Conservation (phyloP, 2,797 vertebrate species). For the Eulemur rubriventer region DNA sequence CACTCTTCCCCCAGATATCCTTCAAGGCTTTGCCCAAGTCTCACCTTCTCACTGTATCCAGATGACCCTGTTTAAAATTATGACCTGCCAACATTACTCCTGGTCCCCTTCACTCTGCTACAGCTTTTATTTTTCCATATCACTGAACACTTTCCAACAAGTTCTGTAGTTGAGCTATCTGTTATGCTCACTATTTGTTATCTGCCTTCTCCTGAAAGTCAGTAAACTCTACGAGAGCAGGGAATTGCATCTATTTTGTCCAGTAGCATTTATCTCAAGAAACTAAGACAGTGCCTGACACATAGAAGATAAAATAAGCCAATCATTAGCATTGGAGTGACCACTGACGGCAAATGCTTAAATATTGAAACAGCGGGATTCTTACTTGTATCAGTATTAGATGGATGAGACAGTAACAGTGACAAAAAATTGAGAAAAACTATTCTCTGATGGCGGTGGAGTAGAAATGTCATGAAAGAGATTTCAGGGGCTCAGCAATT, state of each 20-base stretch:
- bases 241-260: not conserved
- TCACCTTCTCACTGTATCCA: not conserved
- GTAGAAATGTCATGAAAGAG: not conserved
- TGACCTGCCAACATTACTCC: not conserved
- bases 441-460: not conserved
- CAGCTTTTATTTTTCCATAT: not conserved
- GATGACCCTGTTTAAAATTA: not conserved
- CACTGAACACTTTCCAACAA: not conserved
- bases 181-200: not conserved
- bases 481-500: not conserved
- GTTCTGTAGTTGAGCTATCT: not conserved
- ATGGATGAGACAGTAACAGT: no score
- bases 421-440: not conserved
- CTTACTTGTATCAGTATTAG: accelerated
- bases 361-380: not conserved
- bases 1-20: not conserved
- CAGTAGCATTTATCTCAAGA: not conserved
- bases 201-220: not conserved
- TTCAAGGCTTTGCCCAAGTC: not conserved
- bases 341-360: not conserved
- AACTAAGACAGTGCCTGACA: not conserved
- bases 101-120: not conserved
- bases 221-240: not conserved
- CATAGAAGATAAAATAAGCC: not conserved
- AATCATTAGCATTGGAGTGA: not conserved